Evolutionary conservation across 2,888 invertebrate species (phyloP).

Genomic region (Drosophila kokeensis): DNA sequence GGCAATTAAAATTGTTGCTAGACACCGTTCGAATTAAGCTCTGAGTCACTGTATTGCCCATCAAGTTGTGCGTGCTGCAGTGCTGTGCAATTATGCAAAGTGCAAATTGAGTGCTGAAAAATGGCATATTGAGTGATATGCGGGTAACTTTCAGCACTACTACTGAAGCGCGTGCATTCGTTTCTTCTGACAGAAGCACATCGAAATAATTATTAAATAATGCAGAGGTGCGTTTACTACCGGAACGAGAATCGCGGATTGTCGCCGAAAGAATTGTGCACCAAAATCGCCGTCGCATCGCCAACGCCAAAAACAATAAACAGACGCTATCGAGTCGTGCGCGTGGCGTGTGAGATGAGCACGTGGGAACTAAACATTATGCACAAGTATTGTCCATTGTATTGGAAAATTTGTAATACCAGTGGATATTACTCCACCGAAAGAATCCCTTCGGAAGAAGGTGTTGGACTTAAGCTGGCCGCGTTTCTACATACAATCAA

Average conservation of each 20-base stretch:
- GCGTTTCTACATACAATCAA: slow-evolving; percentile 20
- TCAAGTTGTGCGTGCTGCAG: neutral
- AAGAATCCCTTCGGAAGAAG: neutral
- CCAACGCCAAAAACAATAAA: slow-evolving; percentile 24
- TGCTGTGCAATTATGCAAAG: slow-evolving; percentile 29
- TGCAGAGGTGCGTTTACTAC: slow-evolving; percentile 30
- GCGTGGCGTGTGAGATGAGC: rapidly evolving
- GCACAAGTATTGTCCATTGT: rapidly evolving
- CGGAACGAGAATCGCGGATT: neutral
- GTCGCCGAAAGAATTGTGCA: slow-evolving; percentile 10
- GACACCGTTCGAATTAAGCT: too few relatives aligned
- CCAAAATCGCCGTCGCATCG: slow-evolving; percentile 18
- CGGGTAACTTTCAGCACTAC: slow-evolving; percentile 24
- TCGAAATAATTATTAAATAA: neutral
- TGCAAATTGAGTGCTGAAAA: neutral
- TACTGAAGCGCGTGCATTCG: neutral
- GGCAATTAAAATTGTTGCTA: too few relatives aligned
- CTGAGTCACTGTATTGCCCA: neutral
- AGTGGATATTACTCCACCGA: slow-evolving; percentile 18
- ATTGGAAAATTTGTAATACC: rapidly evolving
- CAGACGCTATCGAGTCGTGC: neutral
- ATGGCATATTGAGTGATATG: neutral
- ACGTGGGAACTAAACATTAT: rapidly evolving
- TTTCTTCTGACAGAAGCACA: neutral
- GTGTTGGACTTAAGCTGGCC: neutral